phyloP scores from a whole-genome alignment of 2,797 vertebrate genomes.

The Parauchenoglanis punctatus region DNA sequence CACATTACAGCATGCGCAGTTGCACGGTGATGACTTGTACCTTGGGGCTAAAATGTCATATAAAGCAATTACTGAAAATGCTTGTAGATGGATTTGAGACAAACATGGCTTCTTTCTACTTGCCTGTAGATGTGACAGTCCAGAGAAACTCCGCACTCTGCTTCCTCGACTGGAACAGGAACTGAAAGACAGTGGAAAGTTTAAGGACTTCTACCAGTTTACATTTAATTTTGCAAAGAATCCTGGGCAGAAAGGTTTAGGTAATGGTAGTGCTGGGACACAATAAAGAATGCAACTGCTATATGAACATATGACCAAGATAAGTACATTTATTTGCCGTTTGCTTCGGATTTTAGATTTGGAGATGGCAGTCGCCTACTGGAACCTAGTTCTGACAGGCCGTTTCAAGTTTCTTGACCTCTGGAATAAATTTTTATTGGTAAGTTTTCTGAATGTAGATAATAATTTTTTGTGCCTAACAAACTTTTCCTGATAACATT shows the following conservation, averaged over 20 bases:
- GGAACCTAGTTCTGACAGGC: conserved; percentile 94
- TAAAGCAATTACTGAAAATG: background rate
- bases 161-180: conserved; percentile 94
- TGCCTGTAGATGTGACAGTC: conserved; percentile 87
- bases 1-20: background rate
- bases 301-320: background rate
- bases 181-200: conserved; percentile 89
- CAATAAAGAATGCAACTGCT: background rate
- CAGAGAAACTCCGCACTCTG: conserved; percentile 89
- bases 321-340: background rate
- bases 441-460: conserved; percentile 71
- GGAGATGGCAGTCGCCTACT: conserved; percentile 98
- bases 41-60: background rate
- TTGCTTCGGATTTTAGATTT: conserved; percentile 81
- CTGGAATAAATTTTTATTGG: conserved; percentile 97
- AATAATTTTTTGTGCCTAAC: background rate
- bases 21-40: background rate
- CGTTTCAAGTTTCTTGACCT: conserved; percentile 98
- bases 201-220: conserved; percentile 98
- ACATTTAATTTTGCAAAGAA: conserved; percentile 98
- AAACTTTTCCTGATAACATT: background rate
- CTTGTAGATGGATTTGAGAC: conserved; percentile 1
- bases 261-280: conserved; percentile 71
- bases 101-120: conserved; percentile 39
- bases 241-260: conserved; percentile 94